Evolutionary conservation across 2,797 vertebrate species (phyloP).

Genomic region (Sebastes itinus): DNA sequence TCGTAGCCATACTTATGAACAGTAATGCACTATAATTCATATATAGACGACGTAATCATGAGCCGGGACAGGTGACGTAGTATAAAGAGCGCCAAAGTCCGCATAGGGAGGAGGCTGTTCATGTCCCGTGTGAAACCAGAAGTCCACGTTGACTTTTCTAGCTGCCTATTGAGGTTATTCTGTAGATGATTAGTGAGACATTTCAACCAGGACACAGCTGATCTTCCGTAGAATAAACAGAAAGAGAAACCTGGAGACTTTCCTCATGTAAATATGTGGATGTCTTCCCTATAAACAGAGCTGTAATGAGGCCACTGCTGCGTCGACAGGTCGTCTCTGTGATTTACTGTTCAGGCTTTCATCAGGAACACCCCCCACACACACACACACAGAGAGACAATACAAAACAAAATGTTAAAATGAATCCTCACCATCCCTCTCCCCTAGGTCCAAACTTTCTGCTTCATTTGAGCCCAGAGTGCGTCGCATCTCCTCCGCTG

Average conservation of each 20-base stretch:
- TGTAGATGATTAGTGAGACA: neutral
- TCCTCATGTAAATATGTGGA: neutral
- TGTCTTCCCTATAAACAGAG: slow-evolving; percentile 24
- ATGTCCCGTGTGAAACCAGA: too few species aligned
- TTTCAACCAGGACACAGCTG: neutral
- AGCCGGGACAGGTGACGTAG: too few species aligned
- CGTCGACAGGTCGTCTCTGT: slow-evolving; percentile 17
- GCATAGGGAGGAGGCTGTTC: too few species aligned
- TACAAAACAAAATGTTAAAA: neutral
- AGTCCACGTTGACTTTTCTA: too few species aligned
- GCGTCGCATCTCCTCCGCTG: slow-evolving; percentile 13
- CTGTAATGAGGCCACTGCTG: slow-evolving; percentile 42
- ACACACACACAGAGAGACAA: slow-evolving; percentile 13
- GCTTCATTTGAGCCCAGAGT: slow-evolving; percentile 54
- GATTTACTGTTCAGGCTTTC: slow-evolving; percentile 43
- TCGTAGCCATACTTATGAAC: too few species aligned
- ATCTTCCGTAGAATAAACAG: neutral
- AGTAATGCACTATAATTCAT: too few species aligned
- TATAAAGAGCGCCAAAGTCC: too few species aligned
- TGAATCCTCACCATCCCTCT: neutral
- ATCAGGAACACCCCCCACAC: slow-evolving; percentile 1
- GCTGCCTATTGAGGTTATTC: neutral
- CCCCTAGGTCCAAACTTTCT: slow-evolving; percentile 42
- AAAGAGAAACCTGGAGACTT: neutral
- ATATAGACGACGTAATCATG: too few species aligned